Conservation (phyloP, 2,113 vertebrate species). For the Rhynchomys soricoides region DNA sequence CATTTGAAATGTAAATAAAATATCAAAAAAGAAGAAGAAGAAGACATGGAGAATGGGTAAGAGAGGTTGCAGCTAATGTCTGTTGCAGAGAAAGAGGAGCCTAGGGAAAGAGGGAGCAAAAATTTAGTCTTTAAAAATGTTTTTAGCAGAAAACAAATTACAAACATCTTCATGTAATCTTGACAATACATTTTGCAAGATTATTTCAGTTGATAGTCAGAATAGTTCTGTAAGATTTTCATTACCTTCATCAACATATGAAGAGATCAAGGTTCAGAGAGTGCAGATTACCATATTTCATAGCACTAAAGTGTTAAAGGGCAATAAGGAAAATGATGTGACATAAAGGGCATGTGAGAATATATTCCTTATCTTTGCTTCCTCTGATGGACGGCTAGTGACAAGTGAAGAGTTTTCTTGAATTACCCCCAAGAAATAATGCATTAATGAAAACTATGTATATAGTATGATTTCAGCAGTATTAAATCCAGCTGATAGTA, state of each 20-base stretch:
- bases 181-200: background rate
- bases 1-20: too few relatives aligned
- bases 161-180: too few relatives aligned
- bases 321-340: background rate
- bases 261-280: background rate
- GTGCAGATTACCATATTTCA: background rate
- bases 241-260: too few relatives aligned
- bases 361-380: background rate
- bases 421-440: background rate
- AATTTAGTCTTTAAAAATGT: too few relatives aligned
- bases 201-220: background rate
- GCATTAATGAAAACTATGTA: background rate
- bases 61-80: too few relatives aligned
- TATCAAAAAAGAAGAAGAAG: too few relatives aligned
- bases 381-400: background rate
- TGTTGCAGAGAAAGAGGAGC: too few relatives aligned
- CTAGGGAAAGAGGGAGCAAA: background rate
- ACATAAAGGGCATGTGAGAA: background rate
- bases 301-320: too few relatives aligned
- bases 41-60: too few relatives aligned
- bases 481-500: background rate
- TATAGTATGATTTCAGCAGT: background rate
- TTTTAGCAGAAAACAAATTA: too few relatives aligned
- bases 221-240: too few relatives aligned
- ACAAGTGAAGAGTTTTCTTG: background rate